Percentiles rank a stretch among this genome's conserved stretches.
Conservation (phyloP, 1,140 invertebrate genomes). For the silkworm (Bombyx mori) region DNA sequence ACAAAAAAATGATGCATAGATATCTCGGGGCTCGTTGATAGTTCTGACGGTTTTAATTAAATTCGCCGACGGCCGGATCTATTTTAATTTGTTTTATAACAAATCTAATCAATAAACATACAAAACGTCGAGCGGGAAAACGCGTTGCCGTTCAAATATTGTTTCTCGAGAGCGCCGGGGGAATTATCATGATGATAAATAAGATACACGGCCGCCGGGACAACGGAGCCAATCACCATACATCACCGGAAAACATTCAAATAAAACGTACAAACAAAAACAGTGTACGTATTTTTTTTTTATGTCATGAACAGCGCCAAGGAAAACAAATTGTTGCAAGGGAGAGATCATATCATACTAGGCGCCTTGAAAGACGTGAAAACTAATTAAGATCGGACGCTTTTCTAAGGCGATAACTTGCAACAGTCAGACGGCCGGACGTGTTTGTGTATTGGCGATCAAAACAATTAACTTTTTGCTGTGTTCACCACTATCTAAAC, state of each 20-base stretch:
- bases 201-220: slow-evolving; percentile 53
- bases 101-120: slow-evolving; percentile 58
- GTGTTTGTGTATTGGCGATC: slow-evolving; percentile 62
- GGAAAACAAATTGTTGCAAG: slow-evolving; percentile 68
- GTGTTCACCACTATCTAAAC: slow-evolving; percentile 44
- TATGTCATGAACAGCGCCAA: slow-evolving; percentile 44
- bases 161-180: slow-evolving; percentile 39
- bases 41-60: slow-evolving; percentile 46
- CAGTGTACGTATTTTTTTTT: slow-evolving; percentile 29
- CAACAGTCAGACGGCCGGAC: slow-evolving; percentile 44
- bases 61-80: slow-evolving; percentile 35
- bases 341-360: slow-evolving; percentile 60
- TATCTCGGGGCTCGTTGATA: slow-evolving; percentile 24
- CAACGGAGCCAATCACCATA: slow-evolving; percentile 67
- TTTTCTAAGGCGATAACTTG: slow-evolving; percentile 66
- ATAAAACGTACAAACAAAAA: slow-evolving; percentile 64
- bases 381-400: slow-evolving; percentile 70
- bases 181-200: slow-evolving; percentile 64
- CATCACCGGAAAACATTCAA: slow-evolving; percentile 51
- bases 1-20: slow-evolving; percentile 38
- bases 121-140: slow-evolving; percentile 39
- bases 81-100: slow-evolving; percentile 52
- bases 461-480: slow-evolving; percentile 70
- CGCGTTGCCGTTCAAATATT: slow-evolving; percentile 48
- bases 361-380: slow-evolving; percentile 67